Evolutionary conservation across 2,797 vertebrate species (phyloP).

Genomic region (Sandelia bainsii): DNA sequence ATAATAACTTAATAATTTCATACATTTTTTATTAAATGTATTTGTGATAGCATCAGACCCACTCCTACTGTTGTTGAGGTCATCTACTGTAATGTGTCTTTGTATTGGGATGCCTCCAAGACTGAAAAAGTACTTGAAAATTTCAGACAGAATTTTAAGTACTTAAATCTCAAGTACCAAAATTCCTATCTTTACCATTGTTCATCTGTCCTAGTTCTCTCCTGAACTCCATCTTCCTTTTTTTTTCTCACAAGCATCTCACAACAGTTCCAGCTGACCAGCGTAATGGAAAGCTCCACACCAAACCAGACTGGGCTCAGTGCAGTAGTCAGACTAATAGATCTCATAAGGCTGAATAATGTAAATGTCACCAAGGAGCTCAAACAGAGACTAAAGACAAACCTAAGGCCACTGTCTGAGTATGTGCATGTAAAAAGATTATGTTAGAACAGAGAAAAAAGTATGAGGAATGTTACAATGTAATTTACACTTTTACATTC

Average conservation of each 20-base stretch:
- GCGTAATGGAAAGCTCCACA: conserved; percentile 48
- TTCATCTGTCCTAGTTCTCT: conserved; percentile 38
- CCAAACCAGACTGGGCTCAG: conserved; percentile 42
- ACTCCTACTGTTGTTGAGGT: conserved; percentile 12
- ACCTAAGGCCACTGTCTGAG: conserved; percentile 12
- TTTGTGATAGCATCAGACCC: conserved; percentile 9
- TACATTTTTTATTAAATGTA: conserved; percentile 11
- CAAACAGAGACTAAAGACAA: conserved; percentile 38
- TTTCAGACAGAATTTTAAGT: conserved; percentile 7
- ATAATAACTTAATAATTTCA: no score
- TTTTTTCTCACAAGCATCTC: conserved; percentile 14
- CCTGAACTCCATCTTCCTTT: background rate
- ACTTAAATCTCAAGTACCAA: background rate
- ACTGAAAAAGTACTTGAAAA: background rate
- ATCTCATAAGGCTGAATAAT: conserved; percentile 47
- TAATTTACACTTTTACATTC: background rate
- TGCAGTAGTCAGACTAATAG: conserved; percentile 33
- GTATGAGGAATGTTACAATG: background rate
- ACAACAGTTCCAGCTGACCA: conserved; percentile 43
- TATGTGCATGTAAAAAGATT: background rate
- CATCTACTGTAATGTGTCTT: conserved; percentile 9
- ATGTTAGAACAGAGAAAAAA: background rate
- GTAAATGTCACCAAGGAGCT: conserved; percentile 49
- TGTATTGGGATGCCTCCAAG: conserved; percentile 23
- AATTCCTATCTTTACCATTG: background rate